A percentile compares a stretch with the other conserved stretches of the same genome.
Conservation (phyloP, 2,113 vertebrate species). For the Lipophrys pholis region DNA sequence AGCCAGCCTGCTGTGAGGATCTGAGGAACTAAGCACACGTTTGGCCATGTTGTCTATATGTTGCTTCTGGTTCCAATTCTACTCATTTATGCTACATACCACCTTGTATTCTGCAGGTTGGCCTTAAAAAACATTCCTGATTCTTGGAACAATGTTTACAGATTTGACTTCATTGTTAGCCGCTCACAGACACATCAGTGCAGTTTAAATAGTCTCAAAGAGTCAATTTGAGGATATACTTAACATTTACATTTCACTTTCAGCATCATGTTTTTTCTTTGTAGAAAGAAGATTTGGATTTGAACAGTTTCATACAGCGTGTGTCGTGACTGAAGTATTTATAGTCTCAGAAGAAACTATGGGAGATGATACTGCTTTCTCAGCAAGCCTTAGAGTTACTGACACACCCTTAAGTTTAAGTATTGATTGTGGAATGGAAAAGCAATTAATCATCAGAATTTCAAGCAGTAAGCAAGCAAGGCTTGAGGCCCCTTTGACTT, state of each 20-base stretch:
- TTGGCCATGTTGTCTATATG: conserved; percentile 19
- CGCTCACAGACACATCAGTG: background rate
- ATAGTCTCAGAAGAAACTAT: background rate
- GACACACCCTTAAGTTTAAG: background rate
- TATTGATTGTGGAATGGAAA: background rate
- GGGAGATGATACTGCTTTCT: background rate
- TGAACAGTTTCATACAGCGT: too few relatives aligned
- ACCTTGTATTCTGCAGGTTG: conserved; percentile 37
- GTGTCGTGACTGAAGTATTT: background rate
- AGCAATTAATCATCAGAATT: conserved; percentile 1
- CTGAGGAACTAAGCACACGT: conserved; percentile 1
- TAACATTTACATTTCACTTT: background rate
- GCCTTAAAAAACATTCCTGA: background rate
- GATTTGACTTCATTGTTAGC: background rate
- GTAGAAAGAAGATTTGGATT: background rate
- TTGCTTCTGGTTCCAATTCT: conserved; percentile 33
- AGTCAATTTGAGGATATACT: background rate
- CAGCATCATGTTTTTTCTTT: background rate
- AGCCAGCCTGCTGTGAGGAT: conserved; percentile 10
- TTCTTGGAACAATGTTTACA: too few relatives aligned
- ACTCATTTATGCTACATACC: conserved; percentile 44
- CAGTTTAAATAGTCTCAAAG: background rate
- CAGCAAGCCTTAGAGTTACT: background rate
- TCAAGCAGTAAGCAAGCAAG: background rate
- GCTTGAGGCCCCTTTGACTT: too few relatives aligned